Percentiles rank a stretch among this genome's conserved stretches.
Evolutionary conservation across 35 echinoderm and acorn worm species (phyloP).

Genomic region (Heliocidaris tuberculata): DNA sequence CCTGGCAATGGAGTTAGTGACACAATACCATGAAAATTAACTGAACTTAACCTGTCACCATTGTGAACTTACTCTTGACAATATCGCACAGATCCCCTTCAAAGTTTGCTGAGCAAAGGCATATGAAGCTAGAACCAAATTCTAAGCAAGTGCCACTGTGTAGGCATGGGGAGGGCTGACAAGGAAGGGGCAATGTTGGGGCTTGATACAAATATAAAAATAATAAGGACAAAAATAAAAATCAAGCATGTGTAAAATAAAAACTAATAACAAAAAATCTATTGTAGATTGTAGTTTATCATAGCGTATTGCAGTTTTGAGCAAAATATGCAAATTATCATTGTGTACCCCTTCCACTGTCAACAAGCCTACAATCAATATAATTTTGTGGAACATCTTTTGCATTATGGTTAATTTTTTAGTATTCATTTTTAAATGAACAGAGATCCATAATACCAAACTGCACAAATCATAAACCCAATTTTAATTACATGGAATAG

Average conservation of each 20-base stretch:
- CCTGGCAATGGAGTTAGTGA: neutral
- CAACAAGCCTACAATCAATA: too few species aligned
- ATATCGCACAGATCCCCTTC: neutral
- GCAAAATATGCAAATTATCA: too few species aligned
- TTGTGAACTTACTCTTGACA: conserved; percentile 28
- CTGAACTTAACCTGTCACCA: neutral
- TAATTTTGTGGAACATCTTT: too few species aligned
- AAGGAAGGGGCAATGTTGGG: neutral
- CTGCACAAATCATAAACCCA: too few species aligned
- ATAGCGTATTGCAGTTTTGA: too few species aligned
- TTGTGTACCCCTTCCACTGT: too few species aligned
- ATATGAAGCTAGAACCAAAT: neutral
- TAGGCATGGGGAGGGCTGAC: conserved; percentile 15
- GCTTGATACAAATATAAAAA: neutral
- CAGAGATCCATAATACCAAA: too few species aligned
- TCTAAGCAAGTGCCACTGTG: conserved; percentile 29
- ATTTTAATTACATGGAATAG: too few species aligned
- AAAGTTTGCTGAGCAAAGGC: neutral
- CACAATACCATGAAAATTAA: neutral
- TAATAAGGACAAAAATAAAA: neutral
- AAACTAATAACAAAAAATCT: too few species aligned
- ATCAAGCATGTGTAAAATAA: neutral
- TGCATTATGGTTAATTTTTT: too few species aligned
- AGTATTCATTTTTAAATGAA: too few species aligned
- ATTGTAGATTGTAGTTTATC: too few species aligned